A percentile compares a stretch with the other conserved stretches of the same genome.
These are phyloP conservation scores for Lepidurus apus DNA, from an alignment of 1,140 invertebrate species.

Conservation along the genomic window DNA sequence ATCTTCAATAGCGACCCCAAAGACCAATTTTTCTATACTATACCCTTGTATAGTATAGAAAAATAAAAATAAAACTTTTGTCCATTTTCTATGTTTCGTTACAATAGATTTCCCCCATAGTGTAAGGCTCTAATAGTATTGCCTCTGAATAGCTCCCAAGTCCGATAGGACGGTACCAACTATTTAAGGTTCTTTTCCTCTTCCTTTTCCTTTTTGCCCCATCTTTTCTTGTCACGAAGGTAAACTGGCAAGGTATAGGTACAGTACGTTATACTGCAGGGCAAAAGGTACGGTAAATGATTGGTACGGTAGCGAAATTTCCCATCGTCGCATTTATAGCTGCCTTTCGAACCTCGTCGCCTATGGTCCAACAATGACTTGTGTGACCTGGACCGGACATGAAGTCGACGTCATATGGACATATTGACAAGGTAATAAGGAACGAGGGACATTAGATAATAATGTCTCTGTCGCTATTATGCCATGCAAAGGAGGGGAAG, in stretches of 20 bases:
- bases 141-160: neutral
- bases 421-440: constrained; percentile 8
- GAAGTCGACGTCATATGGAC: neutral
- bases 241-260: no score
- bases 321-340: no score
- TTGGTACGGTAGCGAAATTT: neutral
- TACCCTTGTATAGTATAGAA: neutral
- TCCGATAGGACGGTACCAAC: neutral
- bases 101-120: constrained; percentile 5
- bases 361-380: neutral
- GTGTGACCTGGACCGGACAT: neutral
- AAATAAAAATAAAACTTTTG: neutral
- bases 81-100: neutral
- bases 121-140: constrained; percentile 20
- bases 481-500: neutral
- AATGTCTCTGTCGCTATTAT: neutral
- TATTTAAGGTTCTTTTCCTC: neutral
- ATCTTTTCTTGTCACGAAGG: neutral
- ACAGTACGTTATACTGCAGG: no score
- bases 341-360: no score
- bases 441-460: neutral
- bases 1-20: neutral
- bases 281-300: neutral
- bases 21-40: neutral
- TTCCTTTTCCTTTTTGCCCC: neutral